Percentiles rank a stretch among this genome's conserved stretches.
Conservation (phyloP, 2,888 invertebrate genomes). For the Cephalotes varians region DNA sequence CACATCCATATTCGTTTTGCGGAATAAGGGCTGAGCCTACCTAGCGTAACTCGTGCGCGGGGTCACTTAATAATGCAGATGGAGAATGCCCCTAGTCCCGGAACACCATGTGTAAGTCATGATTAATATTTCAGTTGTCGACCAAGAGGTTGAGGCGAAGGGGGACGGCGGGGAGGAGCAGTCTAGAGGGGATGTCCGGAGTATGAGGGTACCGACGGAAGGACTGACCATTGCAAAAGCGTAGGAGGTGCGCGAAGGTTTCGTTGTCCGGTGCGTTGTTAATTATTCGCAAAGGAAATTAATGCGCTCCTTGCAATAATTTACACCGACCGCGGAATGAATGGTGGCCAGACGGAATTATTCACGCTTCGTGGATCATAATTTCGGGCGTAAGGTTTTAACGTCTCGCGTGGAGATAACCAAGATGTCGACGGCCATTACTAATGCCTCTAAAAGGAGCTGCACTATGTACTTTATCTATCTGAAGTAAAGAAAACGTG, state of each 20-base stretch:
- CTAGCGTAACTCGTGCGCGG: constrained; percentile 70
- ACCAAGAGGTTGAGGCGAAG: constrained; percentile 65
- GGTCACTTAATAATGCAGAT: constrained; percentile 81
- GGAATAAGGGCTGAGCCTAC: constrained; percentile 66
- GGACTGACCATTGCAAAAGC: constrained; percentile 79
- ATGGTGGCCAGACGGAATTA: constrained; percentile 81
- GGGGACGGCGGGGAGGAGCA: constrained; percentile 35
- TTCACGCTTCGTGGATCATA: constrained; percentile 78
- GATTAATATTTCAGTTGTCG: constrained; percentile 83
- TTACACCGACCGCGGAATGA: constrained; percentile 79
- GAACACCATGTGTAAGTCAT: constrained; percentile 81
- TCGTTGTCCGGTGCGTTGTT: constrained; percentile 81
- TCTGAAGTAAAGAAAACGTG: neutral
- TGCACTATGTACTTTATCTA: neutral
- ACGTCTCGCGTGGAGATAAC: constrained; percentile 49
- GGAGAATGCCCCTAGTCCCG: constrained; percentile 79
- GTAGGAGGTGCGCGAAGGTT: constrained; percentile 72
- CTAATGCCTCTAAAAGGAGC: constrained; percentile 23
- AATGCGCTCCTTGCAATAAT: constrained; percentile 81
- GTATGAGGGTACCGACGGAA: constrained; percentile 62
- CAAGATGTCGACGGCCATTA: constrained; percentile 40
- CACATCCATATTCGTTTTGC: constrained; percentile 72
- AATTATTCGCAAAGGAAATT: constrained; percentile 84
- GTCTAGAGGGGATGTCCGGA: constrained; percentile 48
- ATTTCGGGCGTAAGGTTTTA: constrained; percentile 64